Conservation (phyloP, 2,113 vertebrate species). For the Larimichthys polyactis region DNA sequence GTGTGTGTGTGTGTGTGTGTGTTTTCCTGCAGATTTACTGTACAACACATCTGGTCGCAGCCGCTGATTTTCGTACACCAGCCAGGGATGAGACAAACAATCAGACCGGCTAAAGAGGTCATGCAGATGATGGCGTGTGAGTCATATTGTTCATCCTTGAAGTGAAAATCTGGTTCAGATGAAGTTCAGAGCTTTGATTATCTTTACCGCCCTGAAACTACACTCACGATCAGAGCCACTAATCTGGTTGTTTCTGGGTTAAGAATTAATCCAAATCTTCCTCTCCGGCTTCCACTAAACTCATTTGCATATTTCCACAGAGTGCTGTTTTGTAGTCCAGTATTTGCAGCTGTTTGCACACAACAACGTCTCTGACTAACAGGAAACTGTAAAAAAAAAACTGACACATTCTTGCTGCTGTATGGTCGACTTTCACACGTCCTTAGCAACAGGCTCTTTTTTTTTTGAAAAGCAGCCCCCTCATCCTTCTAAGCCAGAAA, state of each 20-base stretch:
- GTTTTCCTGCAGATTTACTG: conserved; percentile 1
- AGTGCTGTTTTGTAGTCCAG: conserved; percentile 16
- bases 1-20: background rate
- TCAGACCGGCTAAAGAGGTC: conserved; percentile 10
- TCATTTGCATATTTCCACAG: conserved; percentile 52
- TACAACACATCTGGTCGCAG: conserved; percentile 48
- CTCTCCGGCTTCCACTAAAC: conserved; percentile 3
- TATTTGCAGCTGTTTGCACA: conserved; percentile 43
- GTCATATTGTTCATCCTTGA: conserved; percentile 7
- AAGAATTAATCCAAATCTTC: conserved; percentile 28
- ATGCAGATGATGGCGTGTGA: conserved; percentile 21
- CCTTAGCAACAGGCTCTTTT: conserved; percentile 38
- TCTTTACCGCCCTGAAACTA: background rate
- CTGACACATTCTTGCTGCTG: conserved; percentile 9
- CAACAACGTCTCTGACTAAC: conserved; percentile 14
- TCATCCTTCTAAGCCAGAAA: conserved; percentile 20
- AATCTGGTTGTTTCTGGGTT: conserved; percentile 11
- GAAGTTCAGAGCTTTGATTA: background rate
- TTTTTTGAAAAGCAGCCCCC: conserved; percentile 1
- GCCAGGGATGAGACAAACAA: conserved; percentile 36
- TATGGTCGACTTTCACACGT: conserved; percentile 50
- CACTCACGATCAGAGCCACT: conserved; percentile 21
- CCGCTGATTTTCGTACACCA: conserved; percentile 16
- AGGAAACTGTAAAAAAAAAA: conserved; percentile 26
- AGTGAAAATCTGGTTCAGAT: conserved; percentile 38